Evolutionary conservation across 1,140 invertebrate genomes (phyloP).

Genomic region (Macrosteles quadrilineatus): DNA sequence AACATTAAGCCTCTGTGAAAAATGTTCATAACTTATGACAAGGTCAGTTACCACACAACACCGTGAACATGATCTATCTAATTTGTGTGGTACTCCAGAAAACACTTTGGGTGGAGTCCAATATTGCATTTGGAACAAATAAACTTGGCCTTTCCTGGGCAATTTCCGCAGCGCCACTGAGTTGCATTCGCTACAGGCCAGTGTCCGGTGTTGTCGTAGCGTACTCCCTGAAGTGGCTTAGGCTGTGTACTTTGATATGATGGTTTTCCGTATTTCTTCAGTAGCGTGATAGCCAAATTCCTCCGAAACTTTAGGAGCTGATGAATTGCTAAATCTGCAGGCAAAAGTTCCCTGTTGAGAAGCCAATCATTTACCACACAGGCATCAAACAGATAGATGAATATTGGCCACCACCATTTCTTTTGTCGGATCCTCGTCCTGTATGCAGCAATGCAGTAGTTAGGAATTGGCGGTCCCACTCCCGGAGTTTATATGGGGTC

Average conservation of each 20-base stretch:
- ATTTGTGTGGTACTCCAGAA: background rate
- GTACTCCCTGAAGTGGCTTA: too few species aligned
- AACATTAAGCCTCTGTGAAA: background rate
- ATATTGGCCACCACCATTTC: background rate
- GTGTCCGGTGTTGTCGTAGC: background rate
- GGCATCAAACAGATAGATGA: background rate
- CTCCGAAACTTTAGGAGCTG: background rate
- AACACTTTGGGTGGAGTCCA: constrained; percentile 6
- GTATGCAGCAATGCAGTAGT: constrained; percentile 21
- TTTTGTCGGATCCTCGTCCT: constrained; percentile 23
- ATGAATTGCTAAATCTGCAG: constrained; percentile 7
- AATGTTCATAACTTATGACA: too few species aligned
- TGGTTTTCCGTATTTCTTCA: background rate
- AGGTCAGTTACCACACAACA: too few species aligned
- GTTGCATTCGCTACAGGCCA: background rate
- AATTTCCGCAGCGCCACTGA: background rate
- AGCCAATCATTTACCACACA: background rate
- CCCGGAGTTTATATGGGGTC: too few species aligned
- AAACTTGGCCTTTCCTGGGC: too few species aligned
- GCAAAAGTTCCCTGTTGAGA: background rate
- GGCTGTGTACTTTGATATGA: background rate
- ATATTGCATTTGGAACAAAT: too few species aligned
- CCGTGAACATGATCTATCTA: too few species aligned
- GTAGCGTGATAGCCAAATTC: constrained; percentile 1
- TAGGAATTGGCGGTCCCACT: too few species aligned